A percentile compares a stretch with the other conserved stretches of the same genome.
Conservation (phyloP, 2,113 vertebrate species). For the Nibea albiflora region DNA sequence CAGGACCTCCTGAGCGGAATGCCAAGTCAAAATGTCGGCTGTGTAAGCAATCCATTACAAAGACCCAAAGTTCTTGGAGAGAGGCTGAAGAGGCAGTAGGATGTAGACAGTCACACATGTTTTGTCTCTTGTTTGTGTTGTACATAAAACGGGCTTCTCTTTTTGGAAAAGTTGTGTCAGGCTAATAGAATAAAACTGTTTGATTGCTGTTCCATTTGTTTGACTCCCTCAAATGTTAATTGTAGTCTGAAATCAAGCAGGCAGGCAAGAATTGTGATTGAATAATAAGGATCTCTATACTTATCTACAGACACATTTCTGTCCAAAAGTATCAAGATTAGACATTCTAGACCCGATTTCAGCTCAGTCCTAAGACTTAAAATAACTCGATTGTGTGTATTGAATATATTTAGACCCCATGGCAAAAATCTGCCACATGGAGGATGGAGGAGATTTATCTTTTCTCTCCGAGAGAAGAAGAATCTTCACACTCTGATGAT, state of each 20-base stretch:
- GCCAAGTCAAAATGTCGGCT: too few species aligned
- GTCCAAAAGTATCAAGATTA: not conserved
- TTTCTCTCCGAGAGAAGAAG: not conserved
- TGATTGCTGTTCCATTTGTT: slow-evolving; percentile 41
- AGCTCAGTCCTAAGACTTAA: not conserved
- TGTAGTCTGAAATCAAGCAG: not conserved
- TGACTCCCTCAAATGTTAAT: not conserved
- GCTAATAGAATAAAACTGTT: not conserved
- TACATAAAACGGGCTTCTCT: not conserved
- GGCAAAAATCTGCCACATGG: not conserved
- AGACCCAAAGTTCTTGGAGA: not conserved
- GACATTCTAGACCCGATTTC: not conserved
- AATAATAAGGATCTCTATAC: not conserved
- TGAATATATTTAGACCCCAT: not conserved
- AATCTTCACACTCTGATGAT: not conserved
- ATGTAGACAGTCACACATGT: not conserved
- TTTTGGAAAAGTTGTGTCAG: not conserved
- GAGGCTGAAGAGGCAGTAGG: not conserved
- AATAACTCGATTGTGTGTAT: not conserved
- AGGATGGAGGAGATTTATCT: not conserved
- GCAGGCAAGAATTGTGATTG: not conserved
- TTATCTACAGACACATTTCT: not conserved
- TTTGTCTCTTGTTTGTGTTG: too few species aligned
- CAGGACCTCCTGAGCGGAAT: too few species aligned
- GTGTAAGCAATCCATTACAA: not conserved